Evolutionary conservation across 2,797 vertebrate genomes (phyloP).

Genomic region (Champsocephalus esox): DNA sequence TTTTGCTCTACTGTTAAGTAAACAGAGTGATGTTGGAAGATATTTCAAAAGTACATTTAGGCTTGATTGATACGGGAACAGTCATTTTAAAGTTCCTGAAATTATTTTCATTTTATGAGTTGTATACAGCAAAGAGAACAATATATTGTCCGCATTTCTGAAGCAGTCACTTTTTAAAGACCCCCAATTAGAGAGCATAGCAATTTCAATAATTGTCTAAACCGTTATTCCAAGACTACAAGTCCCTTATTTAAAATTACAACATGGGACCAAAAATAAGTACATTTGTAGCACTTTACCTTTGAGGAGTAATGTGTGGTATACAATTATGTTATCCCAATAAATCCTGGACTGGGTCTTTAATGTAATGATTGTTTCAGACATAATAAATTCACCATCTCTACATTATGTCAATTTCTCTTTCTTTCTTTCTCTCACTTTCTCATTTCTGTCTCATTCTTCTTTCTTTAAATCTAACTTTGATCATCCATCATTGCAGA

Average conservation of each 20-base stretch:
- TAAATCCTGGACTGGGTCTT: slow-evolving; percentile 57
- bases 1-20: background rate
- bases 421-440: slow-evolving; percentile 39
- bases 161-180: slow-evolving; percentile 73
- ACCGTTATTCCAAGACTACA: background rate
- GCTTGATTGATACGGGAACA: slow-evolving; percentile 23
- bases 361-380: slow-evolving; percentile 68
- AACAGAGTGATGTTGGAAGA: background rate
- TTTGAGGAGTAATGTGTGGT: background rate
- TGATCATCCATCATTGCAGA: slow-evolving; percentile 71
- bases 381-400: slow-evolving; percentile 67
- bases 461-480: slow-evolving; percentile 65
- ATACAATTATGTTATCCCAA: background rate
- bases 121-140: slow-evolving; percentile 62
- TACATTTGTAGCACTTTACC: background rate
- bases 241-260: background rate
- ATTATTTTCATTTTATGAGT: slow-evolving; percentile 81
- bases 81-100: slow-evolving; percentile 36
- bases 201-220: background rate
- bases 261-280: background rate
- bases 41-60: background rate
- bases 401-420: slow-evolving; percentile 56
- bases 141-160: slow-evolving; percentile 52
- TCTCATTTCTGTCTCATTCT: slow-evolving; percentile 45
- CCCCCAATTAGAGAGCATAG: slow-evolving; percentile 33